phyloP scores from a whole-genome alignment of 2,797 vertebrate genomes.

The Gila robusta region DNA sequence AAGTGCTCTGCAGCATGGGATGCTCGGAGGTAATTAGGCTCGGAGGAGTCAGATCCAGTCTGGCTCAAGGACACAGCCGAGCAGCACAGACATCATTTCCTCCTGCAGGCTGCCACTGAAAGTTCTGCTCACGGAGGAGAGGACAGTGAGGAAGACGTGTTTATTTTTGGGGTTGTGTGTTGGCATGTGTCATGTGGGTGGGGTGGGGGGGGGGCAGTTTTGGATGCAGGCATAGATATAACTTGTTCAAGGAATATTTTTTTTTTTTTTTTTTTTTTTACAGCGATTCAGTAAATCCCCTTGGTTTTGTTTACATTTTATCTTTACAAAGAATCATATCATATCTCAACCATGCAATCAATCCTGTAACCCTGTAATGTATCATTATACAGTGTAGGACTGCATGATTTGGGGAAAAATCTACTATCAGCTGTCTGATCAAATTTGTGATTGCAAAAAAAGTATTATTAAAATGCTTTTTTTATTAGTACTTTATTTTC shows the following conservation, averaged over 20 bases:
- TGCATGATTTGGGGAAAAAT: neutral
- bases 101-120: neutral
- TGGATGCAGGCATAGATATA: no score
- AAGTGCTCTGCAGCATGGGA: slow-evolving; percentile 27
- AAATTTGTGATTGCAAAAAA: neutral
- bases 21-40: slow-evolving; percentile 53
- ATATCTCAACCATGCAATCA: neutral
- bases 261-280: no score
- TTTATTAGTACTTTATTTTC: no score
- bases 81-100: slow-evolving; percentile 6
- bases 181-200: neutral
- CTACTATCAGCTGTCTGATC: neutral
- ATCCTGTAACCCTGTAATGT: neutral
- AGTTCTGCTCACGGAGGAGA: slow-evolving; percentile 9
- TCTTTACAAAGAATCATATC: neutral
- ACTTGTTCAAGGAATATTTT: no score
- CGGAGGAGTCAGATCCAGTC: slow-evolving; percentile 35
- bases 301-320: neutral
- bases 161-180: neutral
- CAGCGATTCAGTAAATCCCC: no score
- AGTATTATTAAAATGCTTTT: no score
- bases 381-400: neutral
- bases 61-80: slow-evolving; percentile 44
- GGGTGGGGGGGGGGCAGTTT: no score
- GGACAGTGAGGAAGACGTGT: neutral